Percentiles rank a stretch among this genome's conserved stretches.
phyloP scores from a whole-genome alignment of 2,113 vertebrate genomes.

The Nansenia antarctica region DNA sequence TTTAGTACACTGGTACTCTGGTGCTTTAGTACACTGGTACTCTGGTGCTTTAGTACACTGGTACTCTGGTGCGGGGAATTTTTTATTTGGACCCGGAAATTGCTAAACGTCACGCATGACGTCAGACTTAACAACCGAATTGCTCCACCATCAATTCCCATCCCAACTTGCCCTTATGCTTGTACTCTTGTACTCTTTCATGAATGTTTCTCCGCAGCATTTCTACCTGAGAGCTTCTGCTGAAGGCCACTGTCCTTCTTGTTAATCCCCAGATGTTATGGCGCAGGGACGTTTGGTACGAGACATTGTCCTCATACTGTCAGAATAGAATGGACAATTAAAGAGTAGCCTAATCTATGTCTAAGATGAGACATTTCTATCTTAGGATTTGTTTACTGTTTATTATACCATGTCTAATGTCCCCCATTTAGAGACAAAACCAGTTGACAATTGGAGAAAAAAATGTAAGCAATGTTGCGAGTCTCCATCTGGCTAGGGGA shows the following conservation, averaged over 20 bases:
- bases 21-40: too few relatives aligned
- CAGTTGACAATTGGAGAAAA: not conserved
- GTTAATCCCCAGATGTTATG: not conserved
- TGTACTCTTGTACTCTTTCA: too few relatives aligned
- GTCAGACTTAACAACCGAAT: not conserved
- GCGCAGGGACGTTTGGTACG: too few relatives aligned
- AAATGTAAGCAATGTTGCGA: not conserved
- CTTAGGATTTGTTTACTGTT: not conserved
- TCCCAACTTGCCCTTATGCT: not conserved
- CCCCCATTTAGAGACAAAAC: not conserved
- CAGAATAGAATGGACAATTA: not conserved
- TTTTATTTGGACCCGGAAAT: too few relatives aligned
- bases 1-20: too few relatives aligned
- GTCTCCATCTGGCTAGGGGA: too few relatives aligned
- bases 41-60: too few relatives aligned
- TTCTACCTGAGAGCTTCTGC: constrained; percentile 7
- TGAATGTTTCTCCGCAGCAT: constrained; percentile 8
- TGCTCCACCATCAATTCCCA: not conserved
- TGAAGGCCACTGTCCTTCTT: not conserved
- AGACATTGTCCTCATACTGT: too few relatives aligned
- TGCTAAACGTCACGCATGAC: too few relatives aligned
- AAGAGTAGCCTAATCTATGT: not conserved
- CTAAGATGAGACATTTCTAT: not conserved
- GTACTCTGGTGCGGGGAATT: too few relatives aligned
- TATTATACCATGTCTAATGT: not conserved